These are phyloP conservation scores for Vombatus ursinus DNA, from an alignment of 2,113 vertebrate species.

Conservation along the genomic window DNA sequence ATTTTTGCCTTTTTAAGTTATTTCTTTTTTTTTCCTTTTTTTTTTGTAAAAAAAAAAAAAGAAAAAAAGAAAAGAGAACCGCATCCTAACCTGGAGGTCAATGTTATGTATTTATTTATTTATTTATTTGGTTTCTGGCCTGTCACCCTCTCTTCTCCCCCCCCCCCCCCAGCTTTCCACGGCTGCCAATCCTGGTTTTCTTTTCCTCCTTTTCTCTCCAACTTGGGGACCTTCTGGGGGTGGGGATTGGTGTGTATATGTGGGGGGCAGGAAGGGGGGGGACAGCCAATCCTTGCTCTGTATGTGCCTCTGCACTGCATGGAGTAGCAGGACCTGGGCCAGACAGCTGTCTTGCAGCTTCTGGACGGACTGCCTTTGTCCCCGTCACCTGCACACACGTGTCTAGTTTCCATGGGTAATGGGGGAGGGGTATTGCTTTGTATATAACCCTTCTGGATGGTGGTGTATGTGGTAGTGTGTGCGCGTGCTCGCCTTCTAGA, in stretches of 20 bases:
- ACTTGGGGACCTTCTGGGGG: slow-evolving; percentile 65
- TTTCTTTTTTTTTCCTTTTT: slow-evolving; percentile 69
- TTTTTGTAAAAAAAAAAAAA: too few relatives aligned
- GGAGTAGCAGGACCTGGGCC: slow-evolving; percentile 67
- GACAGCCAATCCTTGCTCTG: slow-evolving; percentile 60
- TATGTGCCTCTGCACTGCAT: slow-evolving; percentile 43
- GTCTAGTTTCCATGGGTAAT: slow-evolving; percentile 37
- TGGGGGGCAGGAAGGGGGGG: neutral
- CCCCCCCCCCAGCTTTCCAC: slow-evolving; percentile 85
- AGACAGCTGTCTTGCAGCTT: slow-evolving; percentile 59
- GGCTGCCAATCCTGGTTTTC: slow-evolving; percentile 76
- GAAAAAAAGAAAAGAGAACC: slow-evolving; percentile 60
- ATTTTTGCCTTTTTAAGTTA: slow-evolving; percentile 83
- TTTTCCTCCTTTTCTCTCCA: slow-evolving; percentile 52
- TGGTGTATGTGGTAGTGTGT: slow-evolving; percentile 45
- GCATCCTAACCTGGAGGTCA: slow-evolving; percentile 78
- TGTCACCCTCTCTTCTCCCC: neutral
- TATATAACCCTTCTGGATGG: slow-evolving; percentile 69
- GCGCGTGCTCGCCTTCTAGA: slow-evolving; percentile 66
- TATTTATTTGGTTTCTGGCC: slow-evolving; percentile 84
- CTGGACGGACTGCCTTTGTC: slow-evolving; percentile 48
- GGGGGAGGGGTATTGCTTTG: slow-evolving; percentile 52
- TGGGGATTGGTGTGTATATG: neutral
- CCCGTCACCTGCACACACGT: slow-evolving; percentile 30
- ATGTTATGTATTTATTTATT: slow-evolving; percentile 98